A percentile compares a stretch with the other conserved stretches of the same genome.
Conservation (phyloP, 2,888 invertebrate species). For the Octonoba sinensis region DNA sequence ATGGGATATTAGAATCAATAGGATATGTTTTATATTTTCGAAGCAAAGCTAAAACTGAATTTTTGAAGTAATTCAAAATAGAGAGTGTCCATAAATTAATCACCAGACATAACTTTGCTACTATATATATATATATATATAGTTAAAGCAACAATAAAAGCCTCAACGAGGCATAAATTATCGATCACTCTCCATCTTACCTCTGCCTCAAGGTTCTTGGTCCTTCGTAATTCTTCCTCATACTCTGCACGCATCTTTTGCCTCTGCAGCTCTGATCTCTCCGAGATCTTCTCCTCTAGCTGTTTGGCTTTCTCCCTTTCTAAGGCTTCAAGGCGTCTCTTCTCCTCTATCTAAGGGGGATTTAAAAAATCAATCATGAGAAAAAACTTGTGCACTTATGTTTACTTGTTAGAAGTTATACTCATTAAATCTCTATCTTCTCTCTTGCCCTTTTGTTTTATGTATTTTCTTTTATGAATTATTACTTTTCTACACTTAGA, state of each 20-base stretch:
- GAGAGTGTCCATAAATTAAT: no score
- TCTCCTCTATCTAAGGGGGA: slow-evolving; percentile 38
- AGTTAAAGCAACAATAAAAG: neutral
- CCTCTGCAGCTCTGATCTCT: slow-evolving; percentile 35
- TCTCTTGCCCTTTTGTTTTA: no score
- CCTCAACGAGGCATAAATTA: neutral
- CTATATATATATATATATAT: no score
- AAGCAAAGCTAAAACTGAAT: no score
- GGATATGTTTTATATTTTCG: no score
- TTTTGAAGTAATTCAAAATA: no score
- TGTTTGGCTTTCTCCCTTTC: slow-evolving; percentile 5
- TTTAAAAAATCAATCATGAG: neutral
- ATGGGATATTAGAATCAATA: neutral
- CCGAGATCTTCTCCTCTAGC: slow-evolving; percentile 27
- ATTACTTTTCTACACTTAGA: no score
- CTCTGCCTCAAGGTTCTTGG: slow-evolving; percentile 20
- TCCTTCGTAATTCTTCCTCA: slow-evolving; percentile 30
- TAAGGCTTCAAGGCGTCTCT: slow-evolving; percentile 22
- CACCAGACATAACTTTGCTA: no score
- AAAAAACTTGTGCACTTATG: neutral
- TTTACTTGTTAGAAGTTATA: no score
- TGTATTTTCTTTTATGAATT: no score
- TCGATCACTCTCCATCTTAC: slow-evolving; percentile 5
- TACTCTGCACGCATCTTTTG: slow-evolving; percentile 45
- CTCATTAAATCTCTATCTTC: no score